A percentile compares a stretch with the other conserved stretches of the same genome.
Conservation (phyloP, 2,113 vertebrate genomes). For the Neolamprologus modestus region DNA sequence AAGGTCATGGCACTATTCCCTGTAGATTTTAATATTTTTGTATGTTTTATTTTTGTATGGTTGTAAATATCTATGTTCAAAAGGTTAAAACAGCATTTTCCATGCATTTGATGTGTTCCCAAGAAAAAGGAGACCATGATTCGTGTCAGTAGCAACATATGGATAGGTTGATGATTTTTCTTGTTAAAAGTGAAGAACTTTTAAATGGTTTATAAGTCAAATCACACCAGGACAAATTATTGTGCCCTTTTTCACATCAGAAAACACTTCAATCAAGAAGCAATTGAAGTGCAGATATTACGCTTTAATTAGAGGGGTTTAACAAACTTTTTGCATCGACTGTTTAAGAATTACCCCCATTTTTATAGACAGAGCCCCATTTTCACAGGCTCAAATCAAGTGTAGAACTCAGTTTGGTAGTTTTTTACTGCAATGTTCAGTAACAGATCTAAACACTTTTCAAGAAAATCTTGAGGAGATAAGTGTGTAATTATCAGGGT, state of each 20-base stretch:
- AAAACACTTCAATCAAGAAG: neutral
- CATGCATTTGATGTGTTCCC: neutral
- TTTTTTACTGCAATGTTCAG: neutral
- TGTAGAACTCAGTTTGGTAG: rapidly evolving
- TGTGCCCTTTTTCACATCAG: neutral
- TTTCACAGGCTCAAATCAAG: neutral
- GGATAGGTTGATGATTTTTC: neutral
- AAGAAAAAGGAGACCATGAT: neutral
- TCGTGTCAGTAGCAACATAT: neutral
- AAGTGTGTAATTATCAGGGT: neutral
- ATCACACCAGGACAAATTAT: rapidly evolving
- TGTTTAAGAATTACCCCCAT: neutral
- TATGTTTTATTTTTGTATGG: neutral
- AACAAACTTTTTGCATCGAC: neutral
- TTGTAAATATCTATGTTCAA: neutral
- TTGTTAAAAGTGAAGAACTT: neutral
- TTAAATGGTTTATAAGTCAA: neutral
- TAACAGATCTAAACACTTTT: neutral
- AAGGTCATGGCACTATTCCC: neutral
- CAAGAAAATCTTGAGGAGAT: neutral
- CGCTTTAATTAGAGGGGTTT: neutral
- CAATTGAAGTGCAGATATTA: neutral
- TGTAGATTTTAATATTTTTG: neutral
- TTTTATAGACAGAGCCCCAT: neutral
- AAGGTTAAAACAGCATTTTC: neutral